A percentile compares a stretch with the other conserved stretches of the same genome.
These are phyloP conservation scores for Epinephelus coioides DNA, from an alignment of 2,797 vertebrate genomes.

Conservation along the genomic window DNA sequence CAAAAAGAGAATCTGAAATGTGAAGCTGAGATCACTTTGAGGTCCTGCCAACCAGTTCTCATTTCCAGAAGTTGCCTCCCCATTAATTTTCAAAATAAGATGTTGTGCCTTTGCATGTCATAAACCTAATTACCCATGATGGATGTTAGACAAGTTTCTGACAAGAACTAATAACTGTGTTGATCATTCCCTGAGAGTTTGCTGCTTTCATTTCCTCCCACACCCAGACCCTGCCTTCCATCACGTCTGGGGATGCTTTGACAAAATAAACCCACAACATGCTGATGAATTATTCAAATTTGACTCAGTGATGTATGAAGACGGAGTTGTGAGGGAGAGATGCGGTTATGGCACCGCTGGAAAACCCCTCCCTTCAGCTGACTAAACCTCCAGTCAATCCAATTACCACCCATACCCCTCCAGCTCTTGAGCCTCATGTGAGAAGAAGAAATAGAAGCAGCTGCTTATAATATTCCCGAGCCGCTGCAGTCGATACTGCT, in stretches of 20 bases:
- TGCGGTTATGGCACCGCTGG: constrained; percentile 64
- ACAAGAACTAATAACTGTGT: constrained; percentile 73
- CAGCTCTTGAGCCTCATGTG: constrained; percentile 48
- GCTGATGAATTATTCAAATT: constrained; percentile 84
- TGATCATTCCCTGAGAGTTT: constrained; percentile 68
- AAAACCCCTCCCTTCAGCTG: constrained; percentile 64
- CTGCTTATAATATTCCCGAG: constrained; percentile 54
- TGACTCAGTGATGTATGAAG: constrained; percentile 81
- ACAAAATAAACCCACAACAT: constrained; percentile 81
- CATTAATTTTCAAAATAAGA: constrained; percentile 71
- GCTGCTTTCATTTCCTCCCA: constrained; percentile 53
- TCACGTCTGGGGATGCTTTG: constrained; percentile 72
- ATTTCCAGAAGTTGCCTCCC: constrained; percentile 40
- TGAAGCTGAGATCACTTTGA: constrained; percentile 31
- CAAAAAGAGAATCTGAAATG: constrained; percentile 52
- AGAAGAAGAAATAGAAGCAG: constrained; percentile 46
- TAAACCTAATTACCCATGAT: constrained; percentile 73
- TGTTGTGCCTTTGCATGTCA: constrained; percentile 64
- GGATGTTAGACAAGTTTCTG: constrained; percentile 72
- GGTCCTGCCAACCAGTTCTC: constrained; percentile 19
- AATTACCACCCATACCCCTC: constrained; percentile 73
- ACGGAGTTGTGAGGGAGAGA: constrained; percentile 58
- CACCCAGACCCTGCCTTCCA: constrained; percentile 58
- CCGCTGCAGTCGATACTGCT: constrained; percentile 54
- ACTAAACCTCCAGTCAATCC: constrained; percentile 75